Evolutionary conservation across 2,888 invertebrate species (phyloP), one percentile per base, ranked within the genome.

Genomic region (Capitulum mitella): DNA sequence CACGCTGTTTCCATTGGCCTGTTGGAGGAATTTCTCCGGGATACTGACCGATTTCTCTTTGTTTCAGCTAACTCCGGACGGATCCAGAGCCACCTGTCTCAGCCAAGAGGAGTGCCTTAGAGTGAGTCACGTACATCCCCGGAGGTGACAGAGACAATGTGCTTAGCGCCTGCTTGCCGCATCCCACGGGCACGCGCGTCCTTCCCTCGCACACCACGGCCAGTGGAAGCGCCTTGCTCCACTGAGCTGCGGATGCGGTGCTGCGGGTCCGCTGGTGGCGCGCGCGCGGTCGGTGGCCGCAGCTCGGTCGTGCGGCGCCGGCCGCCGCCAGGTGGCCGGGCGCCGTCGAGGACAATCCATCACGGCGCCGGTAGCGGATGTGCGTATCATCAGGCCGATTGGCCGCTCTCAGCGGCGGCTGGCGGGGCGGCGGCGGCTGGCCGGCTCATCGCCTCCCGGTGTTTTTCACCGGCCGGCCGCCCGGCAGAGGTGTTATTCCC

Each of bases 21-120:
- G 54, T 26, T 54, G n/a, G n/a, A 54, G 26, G n/a, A n/a, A n/a
- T n/a, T 58, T 58, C 58, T n/a, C 22, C 2, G n/a, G 10, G 29
- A 3, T 5, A 12, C 43, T 29, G n/a, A 29, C 29, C 22, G 58
- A 19, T 40, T 37, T 70, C 40, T 37, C 26, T 70, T 19, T 70
- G 70, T 70, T 70, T 70, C 70, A 70, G 70, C 40, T 70, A 12
- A 70, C 70, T 26, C 26, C 37, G 22, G 70, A 70, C 40, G 40
- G 40, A 5, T 40, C 40, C 5, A 37, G 16, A 3, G 37, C 70
- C 37, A 37, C 37, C 40, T 70, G 70, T 70, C 26, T 70, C 26
- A 12, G 16, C 5, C 26, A 70, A 12, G 70, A 70, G 26, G 70
- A 70, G 34, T 70, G 70, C 26, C 29, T 70, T 3, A 22, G 70